These are phyloP conservation scores for Diogma glabrata DNA, from an alignment of 2,888 invertebrate species.

Conservation along the genomic window DNA sequence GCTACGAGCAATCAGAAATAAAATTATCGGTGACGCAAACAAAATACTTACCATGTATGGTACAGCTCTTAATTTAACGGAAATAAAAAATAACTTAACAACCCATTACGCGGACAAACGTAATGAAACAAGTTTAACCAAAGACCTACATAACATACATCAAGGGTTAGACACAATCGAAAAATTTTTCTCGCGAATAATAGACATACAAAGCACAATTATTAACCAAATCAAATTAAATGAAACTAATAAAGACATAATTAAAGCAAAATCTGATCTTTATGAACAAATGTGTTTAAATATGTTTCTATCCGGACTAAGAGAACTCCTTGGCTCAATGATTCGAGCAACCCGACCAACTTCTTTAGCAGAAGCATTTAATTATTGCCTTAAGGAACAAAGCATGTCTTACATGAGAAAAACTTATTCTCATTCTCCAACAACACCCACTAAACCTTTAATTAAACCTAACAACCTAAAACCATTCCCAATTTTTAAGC, in stretches of 20 bases:
- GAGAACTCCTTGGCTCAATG: slow-evolving; percentile 20
- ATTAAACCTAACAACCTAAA: no score
- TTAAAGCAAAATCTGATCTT: neutral
- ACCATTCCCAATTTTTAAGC: no score
- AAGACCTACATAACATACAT: neutral
- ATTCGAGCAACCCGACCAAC: slow-evolving; percentile 20
- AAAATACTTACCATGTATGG: neutral
- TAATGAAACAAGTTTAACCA: neutral
- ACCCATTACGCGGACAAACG: slow-evolving; percentile 11
- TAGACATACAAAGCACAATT: neutral
- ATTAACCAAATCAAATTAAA: neutral
- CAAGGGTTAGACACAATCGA: neutral
- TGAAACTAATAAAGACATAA: neutral
- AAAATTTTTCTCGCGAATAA: neutral
- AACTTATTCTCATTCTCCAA: no score
- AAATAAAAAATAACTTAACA: slow-evolving; percentile 12
- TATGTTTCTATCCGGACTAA: slow-evolving; percentile 17
- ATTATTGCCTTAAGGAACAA: slow-evolving; percentile 18
- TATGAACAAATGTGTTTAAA: slow-evolving; percentile 15
- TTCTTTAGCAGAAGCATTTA: slow-evolving; percentile 16
- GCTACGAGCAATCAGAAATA: neutral
- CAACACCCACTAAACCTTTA: no score
- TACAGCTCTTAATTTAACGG: neutral
- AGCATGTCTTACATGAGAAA: neutral
- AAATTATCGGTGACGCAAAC: neutral